Percentiles rank a stretch among this genome's conserved stretches.
Evolutionary conservation across 1,140 invertebrate species (phyloP).

Genomic region (Kradibia gibbosae): DNA sequence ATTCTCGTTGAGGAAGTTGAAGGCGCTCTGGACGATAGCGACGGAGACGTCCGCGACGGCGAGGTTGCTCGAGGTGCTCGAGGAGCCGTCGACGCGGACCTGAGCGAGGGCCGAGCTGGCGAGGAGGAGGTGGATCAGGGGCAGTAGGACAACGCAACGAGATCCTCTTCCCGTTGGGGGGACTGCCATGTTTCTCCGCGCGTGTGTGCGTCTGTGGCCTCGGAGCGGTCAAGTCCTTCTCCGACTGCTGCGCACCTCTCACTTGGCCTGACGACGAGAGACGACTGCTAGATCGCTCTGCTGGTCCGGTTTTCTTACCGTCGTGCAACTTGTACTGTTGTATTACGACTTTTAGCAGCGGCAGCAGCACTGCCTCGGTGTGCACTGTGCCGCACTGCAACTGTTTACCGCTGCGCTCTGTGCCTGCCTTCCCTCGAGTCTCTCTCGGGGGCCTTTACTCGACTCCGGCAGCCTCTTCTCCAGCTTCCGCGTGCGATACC

Average conservation of each 20-base stretch:
- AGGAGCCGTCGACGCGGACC: not conserved
- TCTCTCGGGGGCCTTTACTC: too few species aligned
- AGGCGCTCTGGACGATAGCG: conserved; percentile 56
- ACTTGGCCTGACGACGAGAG: conserved; percentile 3
- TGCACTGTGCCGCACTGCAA: too few species aligned
- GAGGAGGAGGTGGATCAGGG: conserved; percentile 11
- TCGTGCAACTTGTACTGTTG: too few species aligned
- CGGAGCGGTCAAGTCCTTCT: not conserved
- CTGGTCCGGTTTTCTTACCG: not conserved
- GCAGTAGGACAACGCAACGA: not conserved
- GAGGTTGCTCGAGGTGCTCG: conserved; percentile 45
- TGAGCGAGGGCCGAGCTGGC: not conserved
- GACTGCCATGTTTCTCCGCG: conserved; percentile 54
- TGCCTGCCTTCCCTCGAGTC: too few species aligned
- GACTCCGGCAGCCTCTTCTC: too few species aligned
- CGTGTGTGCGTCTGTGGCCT: not conserved
- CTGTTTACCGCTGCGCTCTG: too few species aligned
- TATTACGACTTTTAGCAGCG: too few species aligned
- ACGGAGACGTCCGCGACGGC: conserved; percentile 52
- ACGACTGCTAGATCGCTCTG: conserved; percentile 22
- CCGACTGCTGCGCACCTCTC: conserved; percentile 1
- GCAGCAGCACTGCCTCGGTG: too few species aligned
- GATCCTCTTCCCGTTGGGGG: conserved; percentile 1
- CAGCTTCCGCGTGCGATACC: too few species aligned
- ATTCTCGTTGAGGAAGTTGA: conserved; percentile 57